Evolutionary conservation across 1,140 invertebrate species (phyloP), one percentile per base, ranked within the genome.

Genomic region (Polyergus mexicanus): DNA sequence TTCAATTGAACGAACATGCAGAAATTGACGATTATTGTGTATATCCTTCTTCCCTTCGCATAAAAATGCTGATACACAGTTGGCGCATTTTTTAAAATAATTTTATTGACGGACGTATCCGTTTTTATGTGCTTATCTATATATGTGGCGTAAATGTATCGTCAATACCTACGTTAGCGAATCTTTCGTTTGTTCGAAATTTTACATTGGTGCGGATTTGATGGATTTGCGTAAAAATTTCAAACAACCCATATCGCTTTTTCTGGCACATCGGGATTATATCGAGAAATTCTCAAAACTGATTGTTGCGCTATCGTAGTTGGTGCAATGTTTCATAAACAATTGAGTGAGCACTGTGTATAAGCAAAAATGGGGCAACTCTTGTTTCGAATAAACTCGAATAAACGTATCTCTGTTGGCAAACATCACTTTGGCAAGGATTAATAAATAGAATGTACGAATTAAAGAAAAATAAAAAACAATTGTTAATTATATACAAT

Each of bases 141-240:
- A 60, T 44, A 60, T 60, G 28, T 41, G 1, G 2, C 19, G 68
- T 19, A 41, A 44, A 72, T 47, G 25, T 47, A 22, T 83, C 51
- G 68, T 44, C 25, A 47, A 69, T 62, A 72, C 28, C 44, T 71
- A 69, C 32, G 63, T 72, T 74, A 35, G 63, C 47, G 10, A 56
- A 56, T 74, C 68, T 69, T 80, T 56, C 19, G 47, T 60, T 72
- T 60, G 25, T 83, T 25, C 2, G 38, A 44, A 74, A 72, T 83
- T 74, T 60, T 72, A 58, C 68, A 72, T 60, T 83, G 78, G 32
- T 60, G 54, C 41, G 62, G 54, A 56, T 60, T 54, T 60, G 78
- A 83, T 56, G 78, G 78, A 83, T 83, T 60, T 72, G 54, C 54
- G 78, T 74, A 83, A 74, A 81, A 83, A 83, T 74, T 83, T 83